Evolutionary conservation across 2,888 invertebrate species (phyloP), one percentile per base, ranked within the genome.

Genomic region (Tetragonula carbonaria): DNA sequence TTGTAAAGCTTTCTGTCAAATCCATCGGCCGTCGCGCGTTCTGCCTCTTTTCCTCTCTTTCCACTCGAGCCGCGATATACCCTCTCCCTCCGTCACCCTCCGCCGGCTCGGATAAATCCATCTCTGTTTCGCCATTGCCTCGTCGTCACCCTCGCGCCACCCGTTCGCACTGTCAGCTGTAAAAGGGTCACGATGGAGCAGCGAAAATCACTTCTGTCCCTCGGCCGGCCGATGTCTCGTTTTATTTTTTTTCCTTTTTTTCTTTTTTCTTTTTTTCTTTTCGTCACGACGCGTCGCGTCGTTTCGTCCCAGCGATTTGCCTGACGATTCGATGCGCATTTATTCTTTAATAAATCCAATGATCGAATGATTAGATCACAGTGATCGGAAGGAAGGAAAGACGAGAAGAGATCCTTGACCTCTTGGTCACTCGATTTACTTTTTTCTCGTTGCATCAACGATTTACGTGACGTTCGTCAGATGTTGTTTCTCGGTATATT

Each of bases 1-100:
- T 91, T 90, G 91, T 91, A 93, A 93, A 93, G 91, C 92, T 92
- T 92, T 92, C 93, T 93, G 92, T 93, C 93, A 93, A 92, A 92
- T 92, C 91, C 93, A 92, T 92, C 92, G 91, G 90, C 89, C 88
- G 86, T 84, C 86, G 85, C 87, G 85, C 86, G 85, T 87, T 86
- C 83, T 83, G 80, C 83, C 86, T 88, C 87, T 86, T 86, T 89
- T 84, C 68, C 75, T 82, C 85, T 71, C 80, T 80, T 74, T 68
- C 76, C 70, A 66, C 80, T 78, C 83, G 71, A 80, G 68, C 66
- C 79, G 65, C 77, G 81, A 72, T 66, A 72, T 66, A 62, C 68
- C 53, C 65, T 51, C 70, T 28, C 76, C 66, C 38, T 50, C 53
- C 68, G 18, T 63, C 33, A 38, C 38, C 28, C 74, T 73, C 59